Evolutionary conservation across 2,888 invertebrate genomes (phyloP).

Genomic region (Papilio gigon): DNA sequence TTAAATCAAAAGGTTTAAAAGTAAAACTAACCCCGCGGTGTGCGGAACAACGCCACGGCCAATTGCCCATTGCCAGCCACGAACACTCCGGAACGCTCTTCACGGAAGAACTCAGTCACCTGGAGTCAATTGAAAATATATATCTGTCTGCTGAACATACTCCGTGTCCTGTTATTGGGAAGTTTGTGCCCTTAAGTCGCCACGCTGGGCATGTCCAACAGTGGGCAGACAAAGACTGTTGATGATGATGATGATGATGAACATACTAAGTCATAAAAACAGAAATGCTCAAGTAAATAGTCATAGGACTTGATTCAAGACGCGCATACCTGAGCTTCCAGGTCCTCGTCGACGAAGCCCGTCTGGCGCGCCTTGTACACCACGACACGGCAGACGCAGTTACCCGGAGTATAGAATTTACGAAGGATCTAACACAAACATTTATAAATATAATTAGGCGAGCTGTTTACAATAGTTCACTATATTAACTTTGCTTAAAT

Average conservation of each 20-base stretch:
- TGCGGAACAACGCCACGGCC: constrained; percentile 79
- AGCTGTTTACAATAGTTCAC: no score
- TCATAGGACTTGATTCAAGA: not conserved
- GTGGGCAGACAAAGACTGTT: no score
- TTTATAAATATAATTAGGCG: not conserved
- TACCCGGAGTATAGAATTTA: constrained; percentile 80
- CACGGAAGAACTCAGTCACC: constrained; percentile 81
- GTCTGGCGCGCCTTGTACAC: constrained; percentile 66
- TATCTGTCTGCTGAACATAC: no score
- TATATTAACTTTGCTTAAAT: no score
- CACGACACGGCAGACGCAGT: constrained; percentile 75
- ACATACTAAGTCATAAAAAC: no score
- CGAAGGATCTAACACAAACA: constrained; percentile 65
- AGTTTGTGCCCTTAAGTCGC: no score
- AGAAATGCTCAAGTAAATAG: no score
- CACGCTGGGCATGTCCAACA: no score
- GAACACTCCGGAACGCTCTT: constrained; percentile 82
- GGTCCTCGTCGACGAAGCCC: constrained; percentile 58
- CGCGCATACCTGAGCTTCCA: constrained; percentile 59
- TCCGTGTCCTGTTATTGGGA: no score
- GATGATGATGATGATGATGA: no score
- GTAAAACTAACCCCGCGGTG: constrained; percentile 61
- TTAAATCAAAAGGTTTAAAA: not conserved
- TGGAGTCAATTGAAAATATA: constrained; percentile 51
- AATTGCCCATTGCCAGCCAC: constrained; percentile 78